Evolutionary conservation across 2,797 vertebrate genomes (phyloP).

Genomic region (Amniataba percoides): DNA sequence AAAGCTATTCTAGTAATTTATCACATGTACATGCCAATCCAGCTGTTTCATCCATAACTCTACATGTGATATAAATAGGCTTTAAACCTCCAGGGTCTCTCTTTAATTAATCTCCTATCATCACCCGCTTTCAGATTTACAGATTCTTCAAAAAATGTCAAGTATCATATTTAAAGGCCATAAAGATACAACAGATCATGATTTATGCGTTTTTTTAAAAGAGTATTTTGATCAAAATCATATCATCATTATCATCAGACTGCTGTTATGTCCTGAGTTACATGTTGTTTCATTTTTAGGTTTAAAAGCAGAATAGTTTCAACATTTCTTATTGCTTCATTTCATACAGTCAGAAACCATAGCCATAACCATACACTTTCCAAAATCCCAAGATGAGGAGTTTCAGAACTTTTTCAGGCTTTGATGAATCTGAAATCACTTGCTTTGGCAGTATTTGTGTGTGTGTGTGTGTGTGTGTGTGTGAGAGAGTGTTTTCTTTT

Average conservation of each 20-base stretch:
- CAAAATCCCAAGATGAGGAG: neutral
- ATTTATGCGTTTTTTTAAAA: neutral
- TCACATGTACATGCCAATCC: neutral
- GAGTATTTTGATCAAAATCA: neutral
- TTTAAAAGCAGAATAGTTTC: neutral
- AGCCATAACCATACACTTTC: neutral
- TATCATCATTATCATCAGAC: neutral
- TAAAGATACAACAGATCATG: neutral
- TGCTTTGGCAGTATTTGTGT: conserved; percentile 42
- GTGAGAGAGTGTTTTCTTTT: no score
- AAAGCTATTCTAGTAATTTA: neutral
- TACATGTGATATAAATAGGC: neutral
- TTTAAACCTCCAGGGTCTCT: neutral
- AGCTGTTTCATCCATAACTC: neutral
- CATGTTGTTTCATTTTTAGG: neutral
- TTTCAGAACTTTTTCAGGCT: conserved; percentile 34
- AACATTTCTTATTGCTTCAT: neutral
- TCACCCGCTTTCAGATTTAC: neutral
- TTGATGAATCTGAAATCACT: conserved; percentile 10
- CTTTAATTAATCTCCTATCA: neutral
- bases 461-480: conserved; percentile 18
- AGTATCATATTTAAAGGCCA: neutral
- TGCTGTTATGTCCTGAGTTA: neutral
- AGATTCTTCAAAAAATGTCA: neutral
- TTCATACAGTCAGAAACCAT: neutral